phyloP scores from a whole-genome alignment of 2,797 vertebrate species.

The Sebastes variabilis region DNA sequence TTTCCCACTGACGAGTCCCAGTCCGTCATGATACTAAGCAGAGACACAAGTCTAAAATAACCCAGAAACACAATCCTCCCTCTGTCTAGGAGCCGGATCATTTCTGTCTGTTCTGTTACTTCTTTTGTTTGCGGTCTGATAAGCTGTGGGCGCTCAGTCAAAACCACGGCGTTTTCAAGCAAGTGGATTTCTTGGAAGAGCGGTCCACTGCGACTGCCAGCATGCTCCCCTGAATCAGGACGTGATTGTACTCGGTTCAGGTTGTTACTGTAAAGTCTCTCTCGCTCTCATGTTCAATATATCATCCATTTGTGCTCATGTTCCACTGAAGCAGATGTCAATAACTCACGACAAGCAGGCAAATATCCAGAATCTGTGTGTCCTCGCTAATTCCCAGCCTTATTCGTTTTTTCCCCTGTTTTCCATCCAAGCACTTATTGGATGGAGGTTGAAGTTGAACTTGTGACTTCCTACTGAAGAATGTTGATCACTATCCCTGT shows the following conservation, averaged over 20 bases:
- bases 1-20: slow-evolving; percentile 33
- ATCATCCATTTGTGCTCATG: slow-evolving; percentile 42
- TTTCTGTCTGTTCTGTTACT: slow-evolving; percentile 29
- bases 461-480: slow-evolving; percentile 70
- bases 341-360: slow-evolving; percentile 37
- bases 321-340: slow-evolving; percentile 42
- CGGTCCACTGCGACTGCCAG: slow-evolving; percentile 20
- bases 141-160: slow-evolving; percentile 20
- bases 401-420: slow-evolving; percentile 17
- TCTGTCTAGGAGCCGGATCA: slow-evolving; percentile 40
- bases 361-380: slow-evolving; percentile 51
- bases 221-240: slow-evolving; percentile 36
- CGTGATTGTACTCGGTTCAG: not conserved
- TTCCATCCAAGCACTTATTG: slow-evolving; percentile 56
- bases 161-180: slow-evolving; percentile 34
- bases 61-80: slow-evolving; percentile 23
- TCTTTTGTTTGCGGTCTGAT: slow-evolving; percentile 28
- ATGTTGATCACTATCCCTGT: slow-evolving; percentile 65
- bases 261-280: slow-evolving; percentile 25
- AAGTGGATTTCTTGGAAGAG: slow-evolving; percentile 53
- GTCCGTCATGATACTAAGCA: slow-evolving; percentile 36
- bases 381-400: slow-evolving; percentile 39
- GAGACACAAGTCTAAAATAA: slow-evolving; percentile 34
- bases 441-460: slow-evolving; percentile 59
- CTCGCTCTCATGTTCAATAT: slow-evolving; percentile 42